phyloP scores from a whole-genome alignment of 2,113 vertebrate species.

The Nyctibius bracteatus region DNA sequence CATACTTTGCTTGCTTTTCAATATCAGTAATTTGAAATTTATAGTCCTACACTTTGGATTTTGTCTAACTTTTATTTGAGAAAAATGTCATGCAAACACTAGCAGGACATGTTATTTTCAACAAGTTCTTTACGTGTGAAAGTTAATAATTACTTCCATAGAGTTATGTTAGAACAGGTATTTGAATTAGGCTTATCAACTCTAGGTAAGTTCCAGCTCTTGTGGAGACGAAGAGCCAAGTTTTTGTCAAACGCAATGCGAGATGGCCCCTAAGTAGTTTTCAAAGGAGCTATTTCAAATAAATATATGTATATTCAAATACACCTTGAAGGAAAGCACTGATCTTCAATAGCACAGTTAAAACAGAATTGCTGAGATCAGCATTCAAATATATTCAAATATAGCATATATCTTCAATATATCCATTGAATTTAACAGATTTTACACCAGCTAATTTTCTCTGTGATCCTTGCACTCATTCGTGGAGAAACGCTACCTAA shows the following conservation, averaged over 20 bases:
- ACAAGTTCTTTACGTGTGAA: background rate
- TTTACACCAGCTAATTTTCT: background rate
- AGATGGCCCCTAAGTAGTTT: background rate
- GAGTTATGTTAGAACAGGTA: background rate
- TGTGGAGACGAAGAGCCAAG: background rate
- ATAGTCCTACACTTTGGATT: background rate
- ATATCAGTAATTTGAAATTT: background rate
- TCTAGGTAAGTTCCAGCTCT: background rate
- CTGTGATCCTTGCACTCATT: background rate
- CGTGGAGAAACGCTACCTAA: background rate
- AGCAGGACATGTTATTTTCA: background rate
- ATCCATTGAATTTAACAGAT: background rate
- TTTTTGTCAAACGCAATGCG: background rate
- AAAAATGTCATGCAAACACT: background rate
- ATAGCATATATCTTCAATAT: background rate
- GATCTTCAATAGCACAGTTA: background rate
- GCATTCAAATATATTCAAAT: background rate
- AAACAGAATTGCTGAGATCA: background rate
- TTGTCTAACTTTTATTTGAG: background rate
- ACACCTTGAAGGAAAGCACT: background rate
- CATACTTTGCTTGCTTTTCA: background rate
- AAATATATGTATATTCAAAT: background rate
- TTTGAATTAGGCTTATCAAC: background rate
- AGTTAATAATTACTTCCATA: background rate
- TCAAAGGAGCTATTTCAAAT: background rate